phyloP scores from a whole-genome alignment of 2,888 invertebrate species.

The Mesochorus sp. region DNA sequence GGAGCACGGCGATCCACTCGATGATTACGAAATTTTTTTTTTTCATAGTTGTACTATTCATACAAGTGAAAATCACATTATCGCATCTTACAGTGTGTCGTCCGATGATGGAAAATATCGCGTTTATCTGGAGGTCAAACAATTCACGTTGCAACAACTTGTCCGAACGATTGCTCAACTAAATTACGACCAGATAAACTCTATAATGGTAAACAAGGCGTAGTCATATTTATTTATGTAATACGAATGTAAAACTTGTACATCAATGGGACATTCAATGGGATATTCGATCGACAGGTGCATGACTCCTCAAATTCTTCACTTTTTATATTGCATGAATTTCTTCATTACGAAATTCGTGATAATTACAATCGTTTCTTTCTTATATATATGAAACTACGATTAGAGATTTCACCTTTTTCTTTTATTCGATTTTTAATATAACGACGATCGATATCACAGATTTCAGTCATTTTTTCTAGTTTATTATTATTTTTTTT shows the following conservation, averaged over 20 bases:
- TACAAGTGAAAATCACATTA: neutral
- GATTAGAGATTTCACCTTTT: too few species aligned
- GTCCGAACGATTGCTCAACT: constrained; percentile 25
- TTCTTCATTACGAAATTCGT: too few species aligned
- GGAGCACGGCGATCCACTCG: constrained; percentile 59
- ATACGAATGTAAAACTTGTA: too few species aligned
- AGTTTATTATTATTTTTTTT: too few species aligned
- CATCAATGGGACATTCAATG: too few species aligned
- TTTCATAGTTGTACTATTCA: neutral
- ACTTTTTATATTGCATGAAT: too few species aligned
- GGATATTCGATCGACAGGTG: too few species aligned
- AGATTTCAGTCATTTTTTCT: neutral
- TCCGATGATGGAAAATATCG: constrained; percentile 7
- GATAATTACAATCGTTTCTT: too few species aligned
- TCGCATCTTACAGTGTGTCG: constrained; percentile 16
- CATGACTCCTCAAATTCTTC: too few species aligned
- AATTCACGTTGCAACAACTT: too few species aligned
- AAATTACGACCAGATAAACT: neutral
- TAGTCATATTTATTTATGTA: neutral
- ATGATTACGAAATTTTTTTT: constrained; percentile 26
- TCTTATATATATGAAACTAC: too few species aligned
- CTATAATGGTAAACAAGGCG: neutral
- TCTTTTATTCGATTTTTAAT: neutral
- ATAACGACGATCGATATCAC: neutral
- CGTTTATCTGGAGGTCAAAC: constrained; percentile 19